Evolutionary conservation across 2,888 invertebrate species (phyloP).

Genomic region (Ichneumoninae sp.): DNA sequence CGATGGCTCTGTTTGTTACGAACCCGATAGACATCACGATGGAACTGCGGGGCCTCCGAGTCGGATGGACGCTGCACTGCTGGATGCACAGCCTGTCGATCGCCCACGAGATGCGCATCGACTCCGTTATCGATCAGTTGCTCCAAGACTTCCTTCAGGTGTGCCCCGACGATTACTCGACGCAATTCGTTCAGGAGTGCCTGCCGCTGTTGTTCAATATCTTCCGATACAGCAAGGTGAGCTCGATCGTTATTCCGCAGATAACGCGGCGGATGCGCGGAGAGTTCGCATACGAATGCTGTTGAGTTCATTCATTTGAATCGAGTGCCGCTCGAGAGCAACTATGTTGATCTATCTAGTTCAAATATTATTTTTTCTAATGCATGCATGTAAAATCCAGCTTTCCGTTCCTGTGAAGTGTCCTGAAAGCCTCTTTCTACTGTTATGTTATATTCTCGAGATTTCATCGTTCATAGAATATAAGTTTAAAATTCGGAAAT

Average conservation of each 20-base stretch:
- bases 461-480: no score
- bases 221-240: constrained; percentile 94
- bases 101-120: constrained; percentile 93
- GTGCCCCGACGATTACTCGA: constrained; percentile 95
- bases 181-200: constrained; percentile 95
- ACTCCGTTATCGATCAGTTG: constrained; percentile 94
- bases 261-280: background rate
- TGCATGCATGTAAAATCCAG: no score
- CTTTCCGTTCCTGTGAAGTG: no score
- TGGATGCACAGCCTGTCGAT: constrained; percentile 96
- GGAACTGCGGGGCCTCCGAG: constrained; percentile 93
- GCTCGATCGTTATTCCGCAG: constrained; percentile 12
- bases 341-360: no score
- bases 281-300: background rate
- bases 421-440: no score
- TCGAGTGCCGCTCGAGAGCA: no score
- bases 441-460: no score
- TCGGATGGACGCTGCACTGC: constrained; percentile 96
- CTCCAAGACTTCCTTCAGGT: constrained; percentile 96
- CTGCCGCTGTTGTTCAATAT: constrained; percentile 95
- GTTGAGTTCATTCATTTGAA: no score
- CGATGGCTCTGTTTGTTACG: constrained; percentile 32
- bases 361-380: no score
- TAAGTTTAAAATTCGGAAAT: no score
- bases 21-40: constrained; percentile 91